phyloP scores from a whole-genome alignment of 2,113 vertebrate genomes.

The Tyrannus savana region DNA sequence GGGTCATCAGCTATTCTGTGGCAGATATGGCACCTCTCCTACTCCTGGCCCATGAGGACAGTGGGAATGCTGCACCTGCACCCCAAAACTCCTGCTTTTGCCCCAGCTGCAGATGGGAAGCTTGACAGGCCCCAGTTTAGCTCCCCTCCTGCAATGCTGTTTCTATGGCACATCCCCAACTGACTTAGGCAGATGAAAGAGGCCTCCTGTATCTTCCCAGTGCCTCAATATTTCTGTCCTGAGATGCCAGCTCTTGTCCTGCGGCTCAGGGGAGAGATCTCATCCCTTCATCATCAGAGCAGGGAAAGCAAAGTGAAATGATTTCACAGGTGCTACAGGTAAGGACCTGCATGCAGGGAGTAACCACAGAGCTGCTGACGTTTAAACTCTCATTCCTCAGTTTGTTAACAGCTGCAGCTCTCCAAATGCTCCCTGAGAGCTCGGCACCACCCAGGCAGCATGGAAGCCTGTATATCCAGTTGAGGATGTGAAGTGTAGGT shows the following conservation, averaged over 20 bases:
- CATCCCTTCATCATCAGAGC: background rate
- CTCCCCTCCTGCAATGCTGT: fast-evolving
- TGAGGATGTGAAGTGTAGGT: background rate
- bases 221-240: background rate
- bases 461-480: constrained; percentile 30
- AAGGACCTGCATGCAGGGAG: constrained; percentile 39
- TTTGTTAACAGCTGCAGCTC: constrained; percentile 4
- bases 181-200: background rate
- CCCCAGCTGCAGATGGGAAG: background rate
- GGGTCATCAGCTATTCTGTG: background rate
- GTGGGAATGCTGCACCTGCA: background rate
- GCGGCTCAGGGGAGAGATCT: background rate
- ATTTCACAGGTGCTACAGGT: constrained; percentile 44
- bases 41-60: background rate
- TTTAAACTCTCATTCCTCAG: background rate
- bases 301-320: constrained; percentile 30
- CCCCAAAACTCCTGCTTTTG: background rate
- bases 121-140: background rate
- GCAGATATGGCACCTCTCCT: background rate
- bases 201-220: background rate
- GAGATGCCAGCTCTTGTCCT: background rate
- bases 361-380: constrained; percentile 5
- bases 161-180: background rate
- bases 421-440: background rate
- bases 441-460: background rate